These are phyloP conservation scores for Encarsia formosa DNA, from an alignment of 2,888 invertebrate species.

Conservation along the genomic window DNA sequence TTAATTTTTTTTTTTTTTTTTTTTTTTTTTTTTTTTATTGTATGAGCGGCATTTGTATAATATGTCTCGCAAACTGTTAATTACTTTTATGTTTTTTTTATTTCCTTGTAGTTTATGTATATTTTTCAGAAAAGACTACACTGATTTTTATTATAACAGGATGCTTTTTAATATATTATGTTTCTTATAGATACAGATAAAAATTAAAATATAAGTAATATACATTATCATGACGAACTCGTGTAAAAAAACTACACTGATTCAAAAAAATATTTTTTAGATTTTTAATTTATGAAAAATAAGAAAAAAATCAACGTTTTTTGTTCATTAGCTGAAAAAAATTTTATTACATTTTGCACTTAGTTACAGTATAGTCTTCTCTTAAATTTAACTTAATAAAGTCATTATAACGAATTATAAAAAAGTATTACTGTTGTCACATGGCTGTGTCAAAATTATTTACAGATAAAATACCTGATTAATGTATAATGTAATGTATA, in stretches of 20 bases:
- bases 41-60: constrained; percentile 2
- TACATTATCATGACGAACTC: no score
- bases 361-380: constrained; percentile 19
- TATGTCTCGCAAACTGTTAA: constrained; percentile 6
- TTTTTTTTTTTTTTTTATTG: not conserved
- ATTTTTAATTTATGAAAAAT: no score
- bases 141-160: constrained; percentile 5
- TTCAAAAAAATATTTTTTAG: no score
- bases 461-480: constrained; percentile 17
- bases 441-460: constrained; percentile 12
- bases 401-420: constrained; percentile 18
- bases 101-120: constrained; percentile 10
- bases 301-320: no score
- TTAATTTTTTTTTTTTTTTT: not conserved
- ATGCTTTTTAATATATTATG: no score
- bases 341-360: not conserved
- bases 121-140: constrained; percentile 16
- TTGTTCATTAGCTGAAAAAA: no score
- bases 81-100: constrained; percentile 6
- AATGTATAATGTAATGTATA: constrained; percentile 10
- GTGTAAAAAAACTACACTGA: no score
- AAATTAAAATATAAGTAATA: no score
- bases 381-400: constrained; percentile 14
- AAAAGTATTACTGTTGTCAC: constrained; percentile 9
- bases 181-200: no score